Conservation (phyloP, 1,140 invertebrate genomes). For the Formica selysi region DNA sequence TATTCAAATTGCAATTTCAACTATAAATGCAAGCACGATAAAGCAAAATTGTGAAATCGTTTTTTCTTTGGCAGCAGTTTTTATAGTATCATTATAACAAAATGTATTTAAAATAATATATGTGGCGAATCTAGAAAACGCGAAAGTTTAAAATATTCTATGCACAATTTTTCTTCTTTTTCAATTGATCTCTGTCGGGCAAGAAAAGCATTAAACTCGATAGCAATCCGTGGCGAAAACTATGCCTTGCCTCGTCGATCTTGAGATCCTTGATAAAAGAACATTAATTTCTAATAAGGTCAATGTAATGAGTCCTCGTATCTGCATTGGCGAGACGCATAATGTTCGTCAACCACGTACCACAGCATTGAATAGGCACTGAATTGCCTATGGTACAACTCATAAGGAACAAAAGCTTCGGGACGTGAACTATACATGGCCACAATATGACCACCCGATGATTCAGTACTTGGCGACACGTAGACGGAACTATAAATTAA, state of each 20-base stretch:
- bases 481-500: conserved; percentile 23
- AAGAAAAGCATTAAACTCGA: background rate
- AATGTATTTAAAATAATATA: background rate
- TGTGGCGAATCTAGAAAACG: background rate
- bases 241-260: conserved; percentile 10
- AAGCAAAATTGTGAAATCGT: background rate
- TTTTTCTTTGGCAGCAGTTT: background rate
- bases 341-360: conserved; percentile 2
- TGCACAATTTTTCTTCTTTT: background rate
- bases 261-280: conserved; percentile 31
- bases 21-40: background rate
- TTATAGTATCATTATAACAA: background rate
- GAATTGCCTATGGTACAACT: conserved; percentile 3
- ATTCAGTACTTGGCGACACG: conserved; percentile 15
- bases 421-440: background rate
- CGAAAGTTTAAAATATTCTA: background rate
- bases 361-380: background rate
- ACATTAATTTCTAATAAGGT: conserved; percentile 6
- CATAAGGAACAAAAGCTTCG: background rate
- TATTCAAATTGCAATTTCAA: conserved; percentile 19
- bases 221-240: background rate
- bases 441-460: background rate
- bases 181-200: background rate
- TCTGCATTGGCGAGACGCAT: conserved; percentile 3
- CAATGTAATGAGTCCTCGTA: conserved; percentile 12